Evolutionary conservation across 2,113 vertebrate species (phyloP).

Genomic region (Saguinus imperator): DNA sequence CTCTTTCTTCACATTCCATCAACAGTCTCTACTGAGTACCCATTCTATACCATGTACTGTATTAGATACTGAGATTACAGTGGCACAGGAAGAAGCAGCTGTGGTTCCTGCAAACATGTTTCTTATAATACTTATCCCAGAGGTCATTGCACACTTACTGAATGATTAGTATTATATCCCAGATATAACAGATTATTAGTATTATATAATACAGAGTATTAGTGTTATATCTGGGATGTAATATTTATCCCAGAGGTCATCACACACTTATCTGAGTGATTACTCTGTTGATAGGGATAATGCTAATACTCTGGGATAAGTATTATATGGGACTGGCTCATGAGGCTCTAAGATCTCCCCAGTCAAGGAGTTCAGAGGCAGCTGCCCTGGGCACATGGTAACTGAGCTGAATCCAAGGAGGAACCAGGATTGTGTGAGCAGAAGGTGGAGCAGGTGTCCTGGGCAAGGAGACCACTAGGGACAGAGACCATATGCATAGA

Average conservation of each 20-base stretch:
- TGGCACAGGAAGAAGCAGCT: background rate
- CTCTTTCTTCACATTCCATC: background rate
- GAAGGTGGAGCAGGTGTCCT: background rate
- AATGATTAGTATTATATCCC: too few species aligned
- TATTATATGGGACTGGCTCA: accelerated
- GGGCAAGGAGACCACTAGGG: background rate
- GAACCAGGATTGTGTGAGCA: background rate
- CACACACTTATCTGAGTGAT: too few species aligned
- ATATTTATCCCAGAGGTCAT: too few species aligned
- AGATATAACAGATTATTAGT: too few species aligned
- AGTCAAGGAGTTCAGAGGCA: background rate
- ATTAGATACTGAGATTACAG: background rate
- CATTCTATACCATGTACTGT: background rate
- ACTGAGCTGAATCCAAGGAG: background rate
- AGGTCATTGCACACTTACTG: too few species aligned
- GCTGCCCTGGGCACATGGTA: background rate
- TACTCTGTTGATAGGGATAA: too few species aligned
- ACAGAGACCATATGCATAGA: background rate
- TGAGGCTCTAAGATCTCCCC: background rate
- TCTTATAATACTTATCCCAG: too few species aligned
- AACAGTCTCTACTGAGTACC: background rate
- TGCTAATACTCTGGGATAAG: background rate
- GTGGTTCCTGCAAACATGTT: background rate
- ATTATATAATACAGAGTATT: too few species aligned
- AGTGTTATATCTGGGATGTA: too few species aligned